phyloP scores from a whole-genome alignment of 2,888 invertebrate genomes.

The Melanostoma mellinum region DNA sequence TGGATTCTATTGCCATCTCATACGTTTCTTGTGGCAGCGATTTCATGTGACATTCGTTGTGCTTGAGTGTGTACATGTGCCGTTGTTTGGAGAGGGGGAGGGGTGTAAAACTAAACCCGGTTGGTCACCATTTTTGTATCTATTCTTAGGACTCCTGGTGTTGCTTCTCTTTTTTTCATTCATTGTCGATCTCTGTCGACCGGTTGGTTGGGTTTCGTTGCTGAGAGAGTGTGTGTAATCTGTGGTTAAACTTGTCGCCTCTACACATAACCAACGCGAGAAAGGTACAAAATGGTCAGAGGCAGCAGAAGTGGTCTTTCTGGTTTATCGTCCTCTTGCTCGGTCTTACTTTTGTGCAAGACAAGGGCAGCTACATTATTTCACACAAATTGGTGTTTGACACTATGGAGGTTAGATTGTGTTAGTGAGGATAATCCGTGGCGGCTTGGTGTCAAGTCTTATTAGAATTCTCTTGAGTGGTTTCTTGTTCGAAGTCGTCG shows the following conservation, averaged over 20 bases:
- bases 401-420: conserved; percentile 74
- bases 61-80: conserved; percentile 30
- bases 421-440: conserved; percentile 77
- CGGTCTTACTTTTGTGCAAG: conserved; percentile 56
- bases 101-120: conserved; percentile 71
- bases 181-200: conserved; percentile 63
- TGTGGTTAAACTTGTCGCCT: conserved; percentile 80
- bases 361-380: conserved; percentile 42
- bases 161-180: conserved; percentile 61
- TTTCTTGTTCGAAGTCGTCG: conserved; percentile 58
- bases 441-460: conserved; percentile 72
- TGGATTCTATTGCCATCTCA: conserved; percentile 63
- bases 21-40: conserved; percentile 45
- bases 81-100: conserved; percentile 58
- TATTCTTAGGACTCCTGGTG: conserved; percentile 59
- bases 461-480: conserved; percentile 74
- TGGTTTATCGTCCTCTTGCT: conserved; percentile 75
- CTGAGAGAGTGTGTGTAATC: conserved; percentile 60
- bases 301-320: conserved; percentile 58
- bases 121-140: conserved; percentile 73
- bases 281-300: conserved; percentile 57
- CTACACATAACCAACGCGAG: conserved; percentile 49
- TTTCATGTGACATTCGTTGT: conserved; percentile 61
- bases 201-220: conserved; percentile 61
- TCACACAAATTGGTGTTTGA: conserved; percentile 74